These are phyloP conservation scores for Drosophila anomelani DNA, from an alignment of 2,888 invertebrate species.

Conservation along the genomic window DNA sequence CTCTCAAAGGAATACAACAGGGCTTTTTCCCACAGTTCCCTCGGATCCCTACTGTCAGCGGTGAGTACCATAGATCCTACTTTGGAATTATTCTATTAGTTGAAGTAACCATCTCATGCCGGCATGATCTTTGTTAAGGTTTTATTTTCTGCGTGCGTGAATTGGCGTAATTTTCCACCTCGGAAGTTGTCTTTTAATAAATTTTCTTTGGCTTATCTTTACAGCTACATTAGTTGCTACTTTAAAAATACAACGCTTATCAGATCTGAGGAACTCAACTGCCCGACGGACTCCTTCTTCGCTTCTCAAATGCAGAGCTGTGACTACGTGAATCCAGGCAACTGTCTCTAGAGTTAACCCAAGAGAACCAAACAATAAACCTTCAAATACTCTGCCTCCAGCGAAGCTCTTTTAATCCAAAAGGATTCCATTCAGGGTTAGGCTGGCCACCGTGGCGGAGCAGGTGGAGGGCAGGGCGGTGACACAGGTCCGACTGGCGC, in stretches of 20 bases:
- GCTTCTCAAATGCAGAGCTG: conserved; percentile 62
- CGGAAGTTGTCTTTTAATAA: not conserved
- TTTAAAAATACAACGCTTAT: conserved; percentile 52
- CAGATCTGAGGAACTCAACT: conserved; percentile 63
- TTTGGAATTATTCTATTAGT: not conserved
- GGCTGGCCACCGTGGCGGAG: conserved; percentile 32
- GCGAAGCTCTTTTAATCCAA: conserved; percentile 14
- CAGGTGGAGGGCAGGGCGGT: conserved; percentile 61
- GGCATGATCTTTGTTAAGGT: not conserved
- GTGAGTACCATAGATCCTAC: conserved; percentile 43
- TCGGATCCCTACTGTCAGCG: conserved; percentile 73
- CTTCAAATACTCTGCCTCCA: conserved; percentile 10
- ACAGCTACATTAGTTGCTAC: conserved; percentile 78
- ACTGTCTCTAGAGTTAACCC: conserved; percentile 54
- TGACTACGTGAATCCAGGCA: conserved; percentile 57
- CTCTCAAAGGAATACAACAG: conserved; percentile 45
- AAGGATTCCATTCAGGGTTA: conserved; percentile 54
- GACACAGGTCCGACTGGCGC: conserved; percentile 55
- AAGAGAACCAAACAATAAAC: conserved; percentile 25
- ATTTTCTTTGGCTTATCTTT: conserved; percentile 38
- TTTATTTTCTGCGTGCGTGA: conserved; percentile 3
- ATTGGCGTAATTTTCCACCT: conserved; percentile 6
- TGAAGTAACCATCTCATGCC: not conserved
- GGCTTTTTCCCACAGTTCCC: conserved; percentile 75
- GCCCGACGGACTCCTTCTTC: conserved; percentile 64